A percentile compares a stretch with the other conserved stretches of the same genome.
Conservation (phyloP, 2,888 invertebrate species). For the Pyralis farinalis region DNA sequence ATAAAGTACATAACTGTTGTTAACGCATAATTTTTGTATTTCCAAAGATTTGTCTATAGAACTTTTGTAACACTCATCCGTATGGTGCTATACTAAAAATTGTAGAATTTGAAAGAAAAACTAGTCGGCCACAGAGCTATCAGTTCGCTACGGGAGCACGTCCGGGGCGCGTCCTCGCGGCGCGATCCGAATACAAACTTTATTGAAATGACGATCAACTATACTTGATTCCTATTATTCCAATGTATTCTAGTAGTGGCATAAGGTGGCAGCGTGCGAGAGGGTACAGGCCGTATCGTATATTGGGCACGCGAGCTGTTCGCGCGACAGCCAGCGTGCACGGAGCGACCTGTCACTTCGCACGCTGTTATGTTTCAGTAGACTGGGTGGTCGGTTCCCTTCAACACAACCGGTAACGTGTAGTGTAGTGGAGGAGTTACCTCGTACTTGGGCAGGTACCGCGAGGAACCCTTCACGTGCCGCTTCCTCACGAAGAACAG, state of each 20-base stretch:
- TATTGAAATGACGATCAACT: too few species aligned
- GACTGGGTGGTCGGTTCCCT: too few species aligned
- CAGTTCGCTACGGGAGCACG: slow-evolving; percentile 21
- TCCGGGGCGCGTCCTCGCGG: slow-evolving; percentile 3
- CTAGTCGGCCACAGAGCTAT: slow-evolving; percentile 19
- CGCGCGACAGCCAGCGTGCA: too few species aligned
- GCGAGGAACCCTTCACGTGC: slow-evolving; percentile 92
- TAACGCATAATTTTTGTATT: slow-evolving; percentile 62
- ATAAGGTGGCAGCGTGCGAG: too few species aligned
- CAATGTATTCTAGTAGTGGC: too few species aligned
- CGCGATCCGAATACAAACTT: too few species aligned
- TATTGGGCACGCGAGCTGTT: too few species aligned
- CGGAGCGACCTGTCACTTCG: too few species aligned
- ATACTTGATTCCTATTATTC: too few species aligned
- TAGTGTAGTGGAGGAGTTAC: slow-evolving; percentile 55
- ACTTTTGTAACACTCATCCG: slow-evolving; percentile 51
- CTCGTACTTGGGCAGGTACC: slow-evolving; percentile 94
- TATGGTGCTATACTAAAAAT: slow-evolving; percentile 67
- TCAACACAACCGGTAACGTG: too few species aligned
- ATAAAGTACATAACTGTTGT: slow-evolving; percentile 73
- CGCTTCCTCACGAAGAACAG: slow-evolving; percentile 97
- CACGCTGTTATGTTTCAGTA: too few species aligned
- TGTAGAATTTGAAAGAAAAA: slow-evolving; percentile 34
- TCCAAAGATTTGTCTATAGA: slow-evolving; percentile 49
- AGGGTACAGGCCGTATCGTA: too few species aligned